Evolutionary conservation across 2,113 vertebrate genomes (phyloP), one percentile per base, ranked within the genome.

Genomic region (Euleptes europaea): DNA sequence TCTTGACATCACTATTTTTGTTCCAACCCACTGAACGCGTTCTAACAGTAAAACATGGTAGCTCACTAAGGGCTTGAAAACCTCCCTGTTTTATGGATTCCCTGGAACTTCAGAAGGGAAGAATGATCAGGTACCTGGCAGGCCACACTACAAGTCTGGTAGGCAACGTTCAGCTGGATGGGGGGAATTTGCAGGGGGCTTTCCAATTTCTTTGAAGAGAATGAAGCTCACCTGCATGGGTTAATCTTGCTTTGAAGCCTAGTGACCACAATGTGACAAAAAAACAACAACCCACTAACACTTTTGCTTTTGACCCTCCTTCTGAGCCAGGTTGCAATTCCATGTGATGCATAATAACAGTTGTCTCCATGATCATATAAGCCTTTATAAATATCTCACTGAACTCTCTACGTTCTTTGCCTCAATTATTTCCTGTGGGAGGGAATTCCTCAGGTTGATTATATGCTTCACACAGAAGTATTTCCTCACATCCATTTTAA

Each of bases 401-500:
- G 88, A 94, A 86, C 89, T 86, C 90, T 66, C 73, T 90, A 60
- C 86, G 13, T 77, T 85, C 75, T 80, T 85, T 80, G 81, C 82
- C 84, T 93, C 88, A 88, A 78, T 84, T 35, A 78, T 84, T 94
- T 94, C 83, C 88, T 92, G 86, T 89, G 90, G 76, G 83, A 92
- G 88, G 88, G 93, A 87, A 90, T 90, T 92, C 88, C 87, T 94
- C 42, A 49, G 88, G 73, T 47, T 85, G 87, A 93, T 94, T 90
- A 93, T 89, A 90, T 51, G 89, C 63, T 93, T 90, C 85, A 82
- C 84, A 86, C n/a, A 83, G 75, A 89, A 92, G n/a, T 33, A 86
- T 93, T 92, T 94, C 79, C 92, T 93, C 90, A 80, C 40, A 85
- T 71, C 82, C 86, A 89, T 92, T 94, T 93, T 88, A 86, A 91